Evolutionary conservation across 2,888 invertebrate species (phyloP), one percentile per base, ranked within the genome.

Genomic region (Helicoverpa assulta): DNA sequence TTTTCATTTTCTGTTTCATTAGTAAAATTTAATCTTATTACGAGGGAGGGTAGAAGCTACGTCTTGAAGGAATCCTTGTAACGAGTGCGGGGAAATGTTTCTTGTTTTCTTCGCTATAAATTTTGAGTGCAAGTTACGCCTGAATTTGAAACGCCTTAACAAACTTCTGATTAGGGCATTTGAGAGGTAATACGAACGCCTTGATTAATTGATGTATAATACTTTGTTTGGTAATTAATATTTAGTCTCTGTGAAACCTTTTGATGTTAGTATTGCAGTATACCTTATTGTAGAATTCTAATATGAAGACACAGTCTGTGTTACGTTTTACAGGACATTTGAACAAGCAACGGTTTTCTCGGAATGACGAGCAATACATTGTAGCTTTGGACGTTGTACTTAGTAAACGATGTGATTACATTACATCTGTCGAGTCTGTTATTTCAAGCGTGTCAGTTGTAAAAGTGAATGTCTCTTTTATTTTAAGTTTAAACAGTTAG

Each of bases 1-100:
- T 92, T 91, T 91, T 89, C 88, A 93, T 94, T 93, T 94, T 94
- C 91, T 91, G 91, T 94, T 94, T 93, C 94, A 94, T 94, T 93
- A 92, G 92, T 92, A 91, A 92, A 93, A 92, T 93, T 92, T 92
- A 91, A 94, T 94, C 91, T 92, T 91, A 92, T 93, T 92, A 93
- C 87, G 86, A 85, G 76, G 80, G 84, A 88, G 85, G 88, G 88
- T 88, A 86, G 85, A 83, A 89, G 90, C 86, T 89, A 89, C 90
- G 90, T 92, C 90, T 92, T 86, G 81, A 84, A 89, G 86, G 85
- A 91, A 91, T 89, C 87, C 85, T 88, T 88, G 86, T 90, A 88
- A 90, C 83, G 86, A 90, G 89, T 86, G 87, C 83, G 87, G 82
- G 75, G 73, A 88, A 87, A 87, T 89, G 85, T 89, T 88, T 78